Evolutionary conservation across 2,888 invertebrate genomes (phyloP), one percentile per base, ranked within the genome.

Genomic region (Polydesmus complanatus): DNA sequence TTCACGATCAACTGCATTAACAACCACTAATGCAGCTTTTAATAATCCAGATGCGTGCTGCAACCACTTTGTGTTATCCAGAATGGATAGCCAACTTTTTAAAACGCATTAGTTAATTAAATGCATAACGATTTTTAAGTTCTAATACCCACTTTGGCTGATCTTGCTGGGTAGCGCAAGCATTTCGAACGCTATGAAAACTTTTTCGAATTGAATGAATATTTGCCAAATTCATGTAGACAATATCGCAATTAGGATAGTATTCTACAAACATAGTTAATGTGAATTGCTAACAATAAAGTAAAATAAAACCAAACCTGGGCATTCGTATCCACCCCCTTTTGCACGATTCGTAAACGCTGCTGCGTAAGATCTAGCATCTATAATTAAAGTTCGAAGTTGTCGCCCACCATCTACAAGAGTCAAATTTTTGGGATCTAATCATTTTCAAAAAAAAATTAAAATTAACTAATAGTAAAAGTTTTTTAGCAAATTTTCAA

Each of bases 161-260:
- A 60, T 74, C 73, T 2, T 70, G 66, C 27, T 67, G 67, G 21
- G 68, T 61, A 26, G 70, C 68, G 66, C 74, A 73, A 52, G 76
- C 68, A 62, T 83, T 82, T 59, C 96, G 78, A 65, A 97, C 78
- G 64, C 88, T 85, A 65, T 88, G 86, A 78, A 95, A 97, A 75
- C 93, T 92, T 71, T 88, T 86, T 54, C 96, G 80, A 72, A 97
- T 90, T 69, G 88, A 85, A 77, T 98, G 97, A 68, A 98, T 97
- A 77, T 98, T 98, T 60, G 95, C 92, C 73, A 98, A 79, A 73
- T 87, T 88, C 93, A 97, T 95, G 75, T 95, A 98, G 76, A 91
- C 87, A 61, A 97, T 91, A 76, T 96, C 94, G 67, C 94, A 91
- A 69, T 84, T 84, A 1, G 88, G 87, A 78, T 97, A 97, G 79